Evolutionary conservation across 2,113 vertebrate species (phyloP), one percentile per base, ranked within the genome.

Genomic region (Pelecanus crispus): DNA sequence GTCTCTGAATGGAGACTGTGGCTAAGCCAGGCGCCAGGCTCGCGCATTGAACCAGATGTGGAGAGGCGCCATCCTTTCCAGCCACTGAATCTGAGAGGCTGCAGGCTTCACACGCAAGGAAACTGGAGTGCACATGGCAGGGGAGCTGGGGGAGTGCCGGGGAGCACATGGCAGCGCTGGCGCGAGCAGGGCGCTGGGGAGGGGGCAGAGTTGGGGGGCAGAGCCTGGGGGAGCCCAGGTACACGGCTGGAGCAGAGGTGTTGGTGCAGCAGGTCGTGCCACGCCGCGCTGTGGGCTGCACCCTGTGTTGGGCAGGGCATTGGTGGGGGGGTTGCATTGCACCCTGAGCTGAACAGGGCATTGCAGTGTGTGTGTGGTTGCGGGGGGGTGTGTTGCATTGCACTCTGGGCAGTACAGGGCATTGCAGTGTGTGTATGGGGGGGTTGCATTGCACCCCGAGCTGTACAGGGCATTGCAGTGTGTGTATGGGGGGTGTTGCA

Each of bases 11-110:
- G 98, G 97, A 98, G 97, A 96, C 98, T 98, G 98, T 94, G 98
- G 98, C 98, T 97, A 97, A 97, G 98, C 88, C 97, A 96, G 98
- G 98, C 98, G 98, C 98, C 98, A 98, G 98, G 92, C 97, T 91
- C 98, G 97, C 98, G 97, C 98, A 92, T 92, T 96, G 98, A 98
- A 98, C 98, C 98, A 98, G 98, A 98, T 98, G 98, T 98, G 98
- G 90, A 84, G 97, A 98, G 98, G 98, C 98, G 98, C 98, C 98
- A 96, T 96, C 96, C 95, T 94, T 97, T 92, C 97, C 98, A 97
- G 98, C 97, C 97, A 96, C 97, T 67, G 96, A 95, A 96, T 94
- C 97, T 36, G 95, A 91, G 92, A 80, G 95, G 95, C 93, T 92
- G 96, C 93, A 75, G 97, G 95, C 96, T 96, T 98, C 97, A 98